A percentile compares a stretch with the other conserved stretches of the same genome.
Evolutionary conservation across 2,888 invertebrate species (phyloP).

Genomic region (Andrena trimmerana): DNA sequence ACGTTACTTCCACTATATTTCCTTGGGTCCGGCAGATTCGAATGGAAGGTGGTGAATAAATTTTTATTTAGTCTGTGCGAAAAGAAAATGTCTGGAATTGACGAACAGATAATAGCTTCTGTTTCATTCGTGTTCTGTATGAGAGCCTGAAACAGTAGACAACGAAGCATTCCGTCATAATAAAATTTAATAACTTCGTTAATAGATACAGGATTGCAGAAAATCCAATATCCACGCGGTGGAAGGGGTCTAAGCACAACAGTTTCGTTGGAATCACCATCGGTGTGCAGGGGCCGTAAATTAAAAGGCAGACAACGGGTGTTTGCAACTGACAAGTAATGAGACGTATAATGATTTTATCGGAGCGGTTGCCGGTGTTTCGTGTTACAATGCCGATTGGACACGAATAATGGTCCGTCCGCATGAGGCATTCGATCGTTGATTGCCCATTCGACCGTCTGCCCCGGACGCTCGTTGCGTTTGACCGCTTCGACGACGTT

Average conservation of each 20-base stretch:
- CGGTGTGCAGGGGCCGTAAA: conserved; percentile 59
- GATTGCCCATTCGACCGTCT: conserved; percentile 75
- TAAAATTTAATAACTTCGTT: no score
- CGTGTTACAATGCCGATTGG: conserved; percentile 77
- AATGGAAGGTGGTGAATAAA: neutral
- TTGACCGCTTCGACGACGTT: conserved; percentile 70
- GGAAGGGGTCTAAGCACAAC: neutral
- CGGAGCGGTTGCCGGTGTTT: conserved; percentile 76
- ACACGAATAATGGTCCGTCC: conserved; percentile 77
- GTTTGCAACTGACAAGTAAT: conserved; percentile 76
- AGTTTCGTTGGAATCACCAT: conserved; percentile 52
- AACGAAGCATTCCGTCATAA: no score
- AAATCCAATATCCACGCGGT: conserved; percentile 7
- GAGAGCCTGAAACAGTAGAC: no score
- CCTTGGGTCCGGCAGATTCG: neutral
- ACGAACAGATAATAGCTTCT: no score
- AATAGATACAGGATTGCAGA: conserved; percentile 16
- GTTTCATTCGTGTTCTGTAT: no score
- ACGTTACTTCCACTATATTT: neutral
- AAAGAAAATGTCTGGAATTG: no score
- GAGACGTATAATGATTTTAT: conserved; percentile 81
- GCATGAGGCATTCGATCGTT: conserved; percentile 72
- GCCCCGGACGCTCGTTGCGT: conserved; percentile 70
- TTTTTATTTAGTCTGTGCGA: neutral
- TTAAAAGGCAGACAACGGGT: conserved; percentile 73